Conservation (phyloP, 1,140 invertebrate species). For the Drosophila micromelanica region DNA sequence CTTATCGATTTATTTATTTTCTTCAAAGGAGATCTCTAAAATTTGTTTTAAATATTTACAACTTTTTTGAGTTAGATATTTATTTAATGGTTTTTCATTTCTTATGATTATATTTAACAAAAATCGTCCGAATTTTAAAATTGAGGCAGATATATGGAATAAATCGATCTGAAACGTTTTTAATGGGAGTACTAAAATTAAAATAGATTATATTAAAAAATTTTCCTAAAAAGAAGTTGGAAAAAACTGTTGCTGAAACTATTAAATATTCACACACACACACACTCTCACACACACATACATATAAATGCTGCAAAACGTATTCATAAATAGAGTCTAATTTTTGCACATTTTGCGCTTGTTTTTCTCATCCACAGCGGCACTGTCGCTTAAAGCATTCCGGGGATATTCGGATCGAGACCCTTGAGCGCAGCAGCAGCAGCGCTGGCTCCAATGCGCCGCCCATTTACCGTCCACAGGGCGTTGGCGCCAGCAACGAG, state of each 20-base stretch:
- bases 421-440: constrained; percentile 83
- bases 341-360: constrained; percentile 1
- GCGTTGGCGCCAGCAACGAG: constrained; percentile 67
- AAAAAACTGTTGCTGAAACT: constrained; percentile 31
- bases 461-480: constrained; percentile 83
- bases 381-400: constrained; percentile 90
- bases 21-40: no score
- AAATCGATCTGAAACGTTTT: no score
- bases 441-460: constrained; percentile 60
- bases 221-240: no score
- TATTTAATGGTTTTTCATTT: no score
- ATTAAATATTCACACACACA: constrained; percentile 7
- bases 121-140: no score
- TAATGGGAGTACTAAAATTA: no score
- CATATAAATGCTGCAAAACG: constrained; percentile 1
- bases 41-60: no score
- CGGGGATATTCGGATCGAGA: constrained; percentile 88
- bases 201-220: no score
- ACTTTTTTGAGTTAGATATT: no score
- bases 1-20: no score
- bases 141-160: no score
- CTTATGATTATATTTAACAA: no score
- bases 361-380: constrained; percentile 85
- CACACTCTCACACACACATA: constrained; percentile 12
- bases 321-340: constrained; percentile 9